These are phyloP conservation scores for Pseudorasbora parva DNA, from an alignment of 2,113 vertebrate genomes.

Conservation along the genomic window DNA sequence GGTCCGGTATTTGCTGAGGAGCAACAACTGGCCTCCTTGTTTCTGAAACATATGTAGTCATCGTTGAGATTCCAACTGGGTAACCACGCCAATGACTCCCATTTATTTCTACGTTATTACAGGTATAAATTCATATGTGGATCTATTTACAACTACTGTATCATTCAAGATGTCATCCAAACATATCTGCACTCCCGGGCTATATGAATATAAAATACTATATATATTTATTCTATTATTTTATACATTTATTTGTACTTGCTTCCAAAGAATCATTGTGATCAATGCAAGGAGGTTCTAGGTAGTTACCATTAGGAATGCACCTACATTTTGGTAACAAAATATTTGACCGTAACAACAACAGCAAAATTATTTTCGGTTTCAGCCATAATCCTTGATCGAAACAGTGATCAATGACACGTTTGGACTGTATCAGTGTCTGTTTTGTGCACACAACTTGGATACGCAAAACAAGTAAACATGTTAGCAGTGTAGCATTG, in stretches of 20 bases:
- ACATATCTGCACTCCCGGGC: not conserved
- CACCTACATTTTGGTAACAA: no score
- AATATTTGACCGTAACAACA: no score
- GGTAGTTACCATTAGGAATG: not conserved
- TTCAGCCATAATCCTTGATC: no score
- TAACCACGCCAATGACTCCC: not conserved
- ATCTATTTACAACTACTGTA: not conserved
- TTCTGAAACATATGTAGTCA: constrained; percentile 13
- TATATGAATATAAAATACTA: constrained; percentile 42
- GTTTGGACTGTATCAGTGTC: no score
- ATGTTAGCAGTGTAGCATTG: no score
- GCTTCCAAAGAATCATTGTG: constrained; percentile 33
- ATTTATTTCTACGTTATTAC: not conserved
- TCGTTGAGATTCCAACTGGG: not conserved
- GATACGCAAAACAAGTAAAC: no score
- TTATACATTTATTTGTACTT: constrained; percentile 61
- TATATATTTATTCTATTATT: constrained; percentile 54
- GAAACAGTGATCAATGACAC: no score
- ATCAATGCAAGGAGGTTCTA: not conserved
- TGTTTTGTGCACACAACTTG: no score
- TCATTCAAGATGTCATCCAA: not conserved
- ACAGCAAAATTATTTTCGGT: rapidly evolving
- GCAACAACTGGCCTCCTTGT: constrained; percentile 26
- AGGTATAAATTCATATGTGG: not conserved
- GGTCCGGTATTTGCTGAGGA: constrained; percentile 31